phyloP scores from a whole-genome alignment of 2,797 vertebrate species.

The Amblyopsis hoosieri region DNA sequence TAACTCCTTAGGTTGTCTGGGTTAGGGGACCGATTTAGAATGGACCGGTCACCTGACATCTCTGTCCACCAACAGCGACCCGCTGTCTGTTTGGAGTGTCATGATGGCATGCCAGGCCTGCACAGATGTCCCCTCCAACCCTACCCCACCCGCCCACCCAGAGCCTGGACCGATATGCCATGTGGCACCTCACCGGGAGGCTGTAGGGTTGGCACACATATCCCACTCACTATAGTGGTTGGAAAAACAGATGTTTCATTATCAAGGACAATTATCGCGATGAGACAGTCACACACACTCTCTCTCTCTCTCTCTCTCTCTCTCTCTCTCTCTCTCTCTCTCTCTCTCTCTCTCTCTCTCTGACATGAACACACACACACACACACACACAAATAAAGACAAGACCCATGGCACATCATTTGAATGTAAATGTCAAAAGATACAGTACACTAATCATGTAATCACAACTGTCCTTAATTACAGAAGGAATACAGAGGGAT shows the following conservation, averaged over 20 bases:
- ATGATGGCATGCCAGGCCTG: conserved; percentile 40
- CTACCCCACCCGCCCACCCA: neutral
- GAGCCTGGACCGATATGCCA: conserved; percentile 21
- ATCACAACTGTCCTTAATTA: conserved; percentile 44
- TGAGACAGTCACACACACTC: neutral
- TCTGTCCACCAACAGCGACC: conserved; percentile 37
- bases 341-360: too few species aligned
- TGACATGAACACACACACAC: neutral
- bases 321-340: too few species aligned
- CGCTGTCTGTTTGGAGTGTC: conserved; percentile 32
- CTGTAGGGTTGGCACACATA: conserved; percentile 31
- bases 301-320: neutral
- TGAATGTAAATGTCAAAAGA: conserved; percentile 39
- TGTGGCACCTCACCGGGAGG: conserved; percentile 47
- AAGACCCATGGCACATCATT: conserved; percentile 38
- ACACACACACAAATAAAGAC: conserved; percentile 2
- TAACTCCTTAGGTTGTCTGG: conserved; percentile 30
- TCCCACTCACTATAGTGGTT: conserved; percentile 22
- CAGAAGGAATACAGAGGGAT: neutral
- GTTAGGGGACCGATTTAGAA: conserved; percentile 55
- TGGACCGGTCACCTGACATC: conserved; percentile 53
- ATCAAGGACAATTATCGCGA: neutral
- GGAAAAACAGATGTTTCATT: conserved; percentile 25
- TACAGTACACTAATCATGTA: conserved; percentile 9
- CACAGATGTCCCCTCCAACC: conserved; percentile 7